Percentiles rank a stretch among this genome's conserved stretches.
Evolutionary conservation across 2,888 invertebrate genomes (phyloP).

Genomic region (Leucoptera coffeella): DNA sequence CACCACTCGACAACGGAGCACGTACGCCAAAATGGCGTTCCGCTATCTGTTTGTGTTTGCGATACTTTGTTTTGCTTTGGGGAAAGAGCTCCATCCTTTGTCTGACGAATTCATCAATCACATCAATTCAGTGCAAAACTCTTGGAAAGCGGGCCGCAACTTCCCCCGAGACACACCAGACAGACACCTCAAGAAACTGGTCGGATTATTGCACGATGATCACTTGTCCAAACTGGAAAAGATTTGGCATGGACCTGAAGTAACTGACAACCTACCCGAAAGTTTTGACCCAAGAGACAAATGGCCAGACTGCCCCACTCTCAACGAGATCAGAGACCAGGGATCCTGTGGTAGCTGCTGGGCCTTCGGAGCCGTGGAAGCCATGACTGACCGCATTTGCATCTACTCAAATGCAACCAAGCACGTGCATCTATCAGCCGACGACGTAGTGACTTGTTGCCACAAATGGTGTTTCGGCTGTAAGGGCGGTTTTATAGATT

Average conservation of each 20-base stretch:
- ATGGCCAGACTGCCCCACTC: conserved; percentile 83
- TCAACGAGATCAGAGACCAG: conserved; percentile 77
- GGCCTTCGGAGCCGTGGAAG: conserved; percentile 89
- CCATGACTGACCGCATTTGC: conserved; percentile 85
- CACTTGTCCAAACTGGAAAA: conserved; percentile 38
- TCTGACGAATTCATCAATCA: conserved; percentile 66
- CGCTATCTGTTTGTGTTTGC: too few species aligned
- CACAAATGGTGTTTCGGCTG: conserved; percentile 72
- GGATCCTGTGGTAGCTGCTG: conserved; percentile 91
- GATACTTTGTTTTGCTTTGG: too few species aligned
- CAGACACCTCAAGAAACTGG: conserved; percentile 57
- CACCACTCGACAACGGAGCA: too few species aligned
- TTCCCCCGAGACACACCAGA: conserved; percentile 57
- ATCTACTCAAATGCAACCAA: conserved; percentile 67
- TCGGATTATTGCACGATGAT: conserved; percentile 64
- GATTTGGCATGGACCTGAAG: conserved; percentile 18
- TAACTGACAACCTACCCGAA: conserved; percentile 56
- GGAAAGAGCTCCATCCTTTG: too few species aligned
- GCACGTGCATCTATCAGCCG: conserved; percentile 74
- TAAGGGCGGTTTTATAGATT: conserved; percentile 70
- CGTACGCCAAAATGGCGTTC: too few species aligned
- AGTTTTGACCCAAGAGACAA: conserved; percentile 74
- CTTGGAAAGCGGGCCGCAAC: conserved; percentile 77
- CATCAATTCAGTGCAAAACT: conserved; percentile 60
- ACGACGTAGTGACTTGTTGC: conserved; percentile 81